Base-by-base conservation (phyloP, 1,140 invertebrate genomes). In the Pissodes strobi region DNA sequence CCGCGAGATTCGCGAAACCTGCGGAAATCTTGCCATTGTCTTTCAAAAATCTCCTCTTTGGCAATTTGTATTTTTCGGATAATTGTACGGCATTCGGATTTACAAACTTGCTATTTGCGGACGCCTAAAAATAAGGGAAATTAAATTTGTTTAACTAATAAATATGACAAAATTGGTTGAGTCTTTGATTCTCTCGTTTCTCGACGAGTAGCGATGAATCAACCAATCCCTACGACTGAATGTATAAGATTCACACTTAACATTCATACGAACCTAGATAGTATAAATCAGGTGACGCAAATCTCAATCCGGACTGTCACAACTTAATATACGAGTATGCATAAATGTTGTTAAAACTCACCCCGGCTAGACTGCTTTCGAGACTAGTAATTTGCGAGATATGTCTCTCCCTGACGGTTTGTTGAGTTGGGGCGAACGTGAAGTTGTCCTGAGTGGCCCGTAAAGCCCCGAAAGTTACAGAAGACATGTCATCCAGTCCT, bases 1-100 rank as follows among this genome's bases (percentile, higher is more conserved):
- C 67, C 64, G 79, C 74, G 38, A 71, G 72, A 59, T 74, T 79
- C 41, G 78, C 82, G 78, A 76, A 85, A 67, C 72, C 76, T 63
- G 71, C 73, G 13, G 60, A 72, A 59, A 67, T 74, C 69, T 69
- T 74, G 49, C 63, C 57, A 61, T 72, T 75, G 69, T 83, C 78
- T 67, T 74, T 82, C 13, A 82, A 59, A 74, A 85, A 84, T 38
- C 81, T 72, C 62, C 78, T 74, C 48, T 71, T 73, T 2, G 43
- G 55, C 15, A 72, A 27, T 38, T 67, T 65, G 38, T 66, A 69
- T 21, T 68, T 46, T 22, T 61, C 22, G 2, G 69, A 66, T 2
- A 68, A 21, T 9, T 43, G 18, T 3, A 69, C 19, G n/a, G 27
- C 9, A 64, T 74, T 74, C 1, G 71, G 71, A 65, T 74, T 56